Evolutionary conservation across 2,797 vertebrate species (phyloP).

Genomic region (Fringilla coelebs): DNA sequence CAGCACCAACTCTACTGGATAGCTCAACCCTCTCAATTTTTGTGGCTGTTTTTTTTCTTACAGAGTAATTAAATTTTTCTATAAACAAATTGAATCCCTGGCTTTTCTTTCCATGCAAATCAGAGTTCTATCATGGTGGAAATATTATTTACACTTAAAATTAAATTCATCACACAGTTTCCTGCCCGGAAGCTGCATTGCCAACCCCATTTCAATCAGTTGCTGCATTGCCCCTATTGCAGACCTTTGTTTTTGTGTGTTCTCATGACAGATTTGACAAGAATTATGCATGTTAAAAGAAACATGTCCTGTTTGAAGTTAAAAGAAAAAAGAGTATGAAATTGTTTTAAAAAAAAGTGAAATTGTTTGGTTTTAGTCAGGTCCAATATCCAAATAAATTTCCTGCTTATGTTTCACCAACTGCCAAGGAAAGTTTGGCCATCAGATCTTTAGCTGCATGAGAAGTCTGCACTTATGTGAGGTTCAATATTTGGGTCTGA

Average conservation of each 20-base stretch:
- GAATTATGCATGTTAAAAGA: neutral
- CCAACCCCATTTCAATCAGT: neutral
- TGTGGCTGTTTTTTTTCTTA: neutral
- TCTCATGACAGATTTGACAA: neutral
- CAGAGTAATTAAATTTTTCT: neutral
- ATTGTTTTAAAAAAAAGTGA: neutral
- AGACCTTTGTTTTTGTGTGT: neutral
- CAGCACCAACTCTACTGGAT: neutral
- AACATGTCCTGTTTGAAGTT: neutral
- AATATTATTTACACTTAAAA: neutral
- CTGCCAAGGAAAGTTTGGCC: neutral
- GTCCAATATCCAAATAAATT: neutral
- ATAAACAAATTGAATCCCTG: neutral
- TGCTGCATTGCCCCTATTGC: neutral
- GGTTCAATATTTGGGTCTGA: neutral
- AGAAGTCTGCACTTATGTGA: neutral
- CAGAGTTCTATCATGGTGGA: neutral
- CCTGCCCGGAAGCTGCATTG: neutral
- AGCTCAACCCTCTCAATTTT: neutral
- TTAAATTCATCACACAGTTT: neutral
- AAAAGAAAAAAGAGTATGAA: neutral
- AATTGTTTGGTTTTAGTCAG: neutral
- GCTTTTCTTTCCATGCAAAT: slow-evolving; percentile 7
- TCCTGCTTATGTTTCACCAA: accelerated
- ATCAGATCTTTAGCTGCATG: neutral